Conservation (phyloP, 2,888 invertebrate genomes). For the Temnothorax unifasciatus region DNA sequence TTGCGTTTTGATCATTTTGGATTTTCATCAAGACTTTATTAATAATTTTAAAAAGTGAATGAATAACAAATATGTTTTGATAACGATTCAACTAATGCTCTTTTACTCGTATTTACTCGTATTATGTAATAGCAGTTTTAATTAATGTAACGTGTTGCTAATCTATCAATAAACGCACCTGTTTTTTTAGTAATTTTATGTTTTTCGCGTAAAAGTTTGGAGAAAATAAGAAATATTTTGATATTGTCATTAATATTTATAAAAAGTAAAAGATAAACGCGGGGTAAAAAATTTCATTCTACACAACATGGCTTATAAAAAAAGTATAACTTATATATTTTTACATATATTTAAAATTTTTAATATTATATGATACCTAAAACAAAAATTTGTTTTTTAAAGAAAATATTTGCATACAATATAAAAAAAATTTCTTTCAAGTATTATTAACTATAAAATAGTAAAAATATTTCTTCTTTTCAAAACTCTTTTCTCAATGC, state of each 20-base stretch:
- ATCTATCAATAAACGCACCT: neutral
- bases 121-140: neutral
- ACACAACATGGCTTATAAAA: neutral
- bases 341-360: constrained; percentile 30
- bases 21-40: neutral
- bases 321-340: neutral
- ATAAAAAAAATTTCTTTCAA: neutral
- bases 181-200: neutral
- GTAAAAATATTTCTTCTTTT: neutral
- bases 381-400: neutral
- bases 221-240: neutral
- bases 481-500: neutral
- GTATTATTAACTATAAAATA: constrained; percentile 12
- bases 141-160: neutral
- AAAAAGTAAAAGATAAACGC: neutral
- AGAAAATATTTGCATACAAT: neutral
- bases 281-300: neutral
- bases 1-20: neutral
- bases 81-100: neutral
- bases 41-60: neutral
- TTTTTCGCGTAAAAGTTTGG: neutral
- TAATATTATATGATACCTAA: constrained; percentile 13
- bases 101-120: neutral
- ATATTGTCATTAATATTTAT: constrained; percentile 23
- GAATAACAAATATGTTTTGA: neutral